These are phyloP conservation scores for Chelonus insularis DNA, from an alignment of 1,140 invertebrate species.

Conservation along the genomic window DNA sequence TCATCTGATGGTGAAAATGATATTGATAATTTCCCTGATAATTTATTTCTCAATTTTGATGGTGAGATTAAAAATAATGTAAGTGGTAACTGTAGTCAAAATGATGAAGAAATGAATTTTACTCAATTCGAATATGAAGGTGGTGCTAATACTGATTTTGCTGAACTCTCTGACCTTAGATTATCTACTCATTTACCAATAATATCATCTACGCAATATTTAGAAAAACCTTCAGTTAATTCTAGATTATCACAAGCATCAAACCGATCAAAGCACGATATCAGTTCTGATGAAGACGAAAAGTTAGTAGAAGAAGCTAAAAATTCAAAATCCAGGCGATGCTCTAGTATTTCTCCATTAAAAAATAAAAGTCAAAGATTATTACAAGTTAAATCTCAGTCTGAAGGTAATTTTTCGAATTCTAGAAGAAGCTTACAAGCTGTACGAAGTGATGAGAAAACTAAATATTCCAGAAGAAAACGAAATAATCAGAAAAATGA, in stretches of 20 bases:
- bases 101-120: not conserved
- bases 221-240: no score
- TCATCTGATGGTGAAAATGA: slow-evolving; percentile 1
- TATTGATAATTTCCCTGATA: no score
- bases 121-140: not conserved
- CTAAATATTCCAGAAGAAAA: not conserved
- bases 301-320: not conserved
- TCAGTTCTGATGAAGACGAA: no score
- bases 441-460: no score
- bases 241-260: not conserved
- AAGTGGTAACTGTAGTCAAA: not conserved
- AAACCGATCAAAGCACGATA: not conserved
- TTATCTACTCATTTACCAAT: no score
- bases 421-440: not conserved
- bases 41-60: no score
- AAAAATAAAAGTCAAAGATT: slow-evolving; percentile 2
- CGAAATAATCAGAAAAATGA: not conserved
- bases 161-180: no score
- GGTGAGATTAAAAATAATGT: no score
- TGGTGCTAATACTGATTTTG: not conserved
- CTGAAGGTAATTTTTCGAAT: slow-evolving; percentile 11
- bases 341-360: not conserved
- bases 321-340: not conserved
- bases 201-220: no score
- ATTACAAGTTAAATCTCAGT: slow-evolving; percentile 23